phyloP scores from a whole-genome alignment of 1,140 invertebrate species.

The Colletes gigas region DNA sequence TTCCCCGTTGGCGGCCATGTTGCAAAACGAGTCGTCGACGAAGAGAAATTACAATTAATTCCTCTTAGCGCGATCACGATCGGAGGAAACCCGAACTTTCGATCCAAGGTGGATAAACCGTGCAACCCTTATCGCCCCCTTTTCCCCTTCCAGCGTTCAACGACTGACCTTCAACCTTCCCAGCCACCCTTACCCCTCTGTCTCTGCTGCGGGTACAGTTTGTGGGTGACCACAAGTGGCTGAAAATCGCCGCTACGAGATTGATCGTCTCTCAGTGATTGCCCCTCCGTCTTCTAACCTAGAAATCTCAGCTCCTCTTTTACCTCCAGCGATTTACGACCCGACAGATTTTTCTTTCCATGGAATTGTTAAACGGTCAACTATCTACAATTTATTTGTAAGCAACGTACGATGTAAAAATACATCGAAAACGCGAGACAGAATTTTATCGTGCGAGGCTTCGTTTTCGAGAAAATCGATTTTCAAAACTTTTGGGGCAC shows the following conservation, averaged over 20 bases:
- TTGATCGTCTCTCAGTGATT: conserved; percentile 51
- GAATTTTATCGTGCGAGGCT: too few species aligned
- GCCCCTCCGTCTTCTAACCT: conserved; percentile 29
- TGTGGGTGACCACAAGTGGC: conserved; percentile 59
- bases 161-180: conserved; percentile 68
- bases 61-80: background rate
- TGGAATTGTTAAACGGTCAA: background rate
- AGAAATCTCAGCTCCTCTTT: conserved; percentile 22
- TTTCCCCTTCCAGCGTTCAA: conserved; percentile 61
- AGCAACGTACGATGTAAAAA: background rate
- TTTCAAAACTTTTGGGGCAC: too few species aligned
- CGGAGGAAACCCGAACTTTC: conserved; percentile 17
- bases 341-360: background rate
- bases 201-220: conserved; percentile 53
- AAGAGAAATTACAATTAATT: background rate
- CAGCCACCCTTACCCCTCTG: conserved; percentile 47
- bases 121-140: conserved; percentile 56
- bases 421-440: too few species aligned
- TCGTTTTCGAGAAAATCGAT: too few species aligned
- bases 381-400: background rate
- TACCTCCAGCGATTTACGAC: conserved; percentile 24
- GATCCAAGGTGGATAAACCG: conserved; percentile 41
- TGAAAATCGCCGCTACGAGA: conserved; percentile 57
- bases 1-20: too few species aligned
- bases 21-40: background rate